These are phyloP conservation scores for Tachina grossa DNA, from an alignment of 2,888 invertebrate species.

Conservation along the genomic window DNA sequence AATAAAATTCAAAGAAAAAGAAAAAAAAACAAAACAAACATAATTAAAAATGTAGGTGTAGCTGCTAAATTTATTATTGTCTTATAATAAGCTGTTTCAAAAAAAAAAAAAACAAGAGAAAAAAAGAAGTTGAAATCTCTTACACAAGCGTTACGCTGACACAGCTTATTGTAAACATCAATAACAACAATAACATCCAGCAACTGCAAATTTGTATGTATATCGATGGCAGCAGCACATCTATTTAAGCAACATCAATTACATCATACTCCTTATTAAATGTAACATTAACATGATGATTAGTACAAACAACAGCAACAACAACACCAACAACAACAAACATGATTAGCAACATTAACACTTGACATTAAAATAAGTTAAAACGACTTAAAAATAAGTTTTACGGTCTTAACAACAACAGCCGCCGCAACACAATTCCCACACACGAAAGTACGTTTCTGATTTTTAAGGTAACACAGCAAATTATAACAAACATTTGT, in stretches of 20 bases:
- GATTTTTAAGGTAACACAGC: no score
- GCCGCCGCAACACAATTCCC: neutral
- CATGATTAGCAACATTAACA: constrained; percentile 44
- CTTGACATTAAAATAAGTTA: constrained; percentile 61
- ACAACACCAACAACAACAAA: neutral
- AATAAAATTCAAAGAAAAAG: neutral
- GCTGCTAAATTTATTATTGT: constrained; percentile 2
- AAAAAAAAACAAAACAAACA: neutral
- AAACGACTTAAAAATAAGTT: neutral
- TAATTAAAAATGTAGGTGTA: constrained; percentile 30
- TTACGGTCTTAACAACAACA: neutral
- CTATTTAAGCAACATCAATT: constrained; percentile 31
- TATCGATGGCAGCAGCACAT: neutral
- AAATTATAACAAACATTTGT: no score
- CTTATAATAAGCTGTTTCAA: neutral
- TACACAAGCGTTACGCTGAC: neutral
- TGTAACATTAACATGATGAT: constrained; percentile 38
- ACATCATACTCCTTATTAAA: constrained; percentile 48
- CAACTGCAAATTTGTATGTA: neutral
- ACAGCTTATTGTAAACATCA: constrained; percentile 18
- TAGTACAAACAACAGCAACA: neutral
- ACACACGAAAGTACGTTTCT: constrained; percentile 5
- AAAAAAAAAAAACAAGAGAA: neutral
- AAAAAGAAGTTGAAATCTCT: no score
- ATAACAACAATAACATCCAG: neutral